phyloP scores from a whole-genome alignment of 2,113 vertebrate species.

The Columba janthina region DNA sequence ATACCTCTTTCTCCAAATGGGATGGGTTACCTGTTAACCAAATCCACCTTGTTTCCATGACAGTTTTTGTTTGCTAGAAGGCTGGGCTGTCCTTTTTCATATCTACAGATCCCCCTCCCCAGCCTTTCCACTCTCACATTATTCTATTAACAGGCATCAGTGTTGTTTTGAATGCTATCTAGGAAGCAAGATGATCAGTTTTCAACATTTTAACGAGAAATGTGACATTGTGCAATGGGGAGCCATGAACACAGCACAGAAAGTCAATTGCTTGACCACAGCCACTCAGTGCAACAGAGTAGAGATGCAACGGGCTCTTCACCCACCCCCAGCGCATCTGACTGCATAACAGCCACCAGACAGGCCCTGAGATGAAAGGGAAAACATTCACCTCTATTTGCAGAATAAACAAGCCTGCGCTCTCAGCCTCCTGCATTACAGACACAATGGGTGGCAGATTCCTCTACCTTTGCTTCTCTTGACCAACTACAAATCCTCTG shows the following conservation, averaged over 20 bases:
- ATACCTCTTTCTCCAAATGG: background rate
- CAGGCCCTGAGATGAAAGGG: background rate
- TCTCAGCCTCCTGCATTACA: background rate
- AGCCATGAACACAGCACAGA: background rate
- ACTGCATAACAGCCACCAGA: background rate
- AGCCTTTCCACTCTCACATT: background rate
- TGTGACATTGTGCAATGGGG: constrained; percentile 22
- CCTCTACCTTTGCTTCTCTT: background rate
- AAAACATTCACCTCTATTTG: background rate
- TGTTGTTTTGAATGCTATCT: constrained; percentile 29
- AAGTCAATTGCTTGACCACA: background rate
- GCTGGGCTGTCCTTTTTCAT: background rate
- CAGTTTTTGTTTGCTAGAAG: background rate
- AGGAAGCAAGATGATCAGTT: constrained; percentile 49
- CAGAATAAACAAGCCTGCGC: background rate
- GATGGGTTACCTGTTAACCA: background rate
- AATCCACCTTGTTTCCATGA: background rate
- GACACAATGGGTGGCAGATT: background rate
- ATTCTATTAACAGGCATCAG: constrained; percentile 23
- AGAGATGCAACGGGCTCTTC: background rate
- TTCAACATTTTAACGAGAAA: constrained; percentile 72
- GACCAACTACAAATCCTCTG: background rate
- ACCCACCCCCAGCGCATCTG: background rate
- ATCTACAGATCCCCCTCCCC: background rate
- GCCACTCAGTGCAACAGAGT: background rate